These are phyloP conservation scores for Sinocyclocheilus grahami DNA, from an alignment of 2,113 vertebrate species.

Conservation along the genomic window DNA sequence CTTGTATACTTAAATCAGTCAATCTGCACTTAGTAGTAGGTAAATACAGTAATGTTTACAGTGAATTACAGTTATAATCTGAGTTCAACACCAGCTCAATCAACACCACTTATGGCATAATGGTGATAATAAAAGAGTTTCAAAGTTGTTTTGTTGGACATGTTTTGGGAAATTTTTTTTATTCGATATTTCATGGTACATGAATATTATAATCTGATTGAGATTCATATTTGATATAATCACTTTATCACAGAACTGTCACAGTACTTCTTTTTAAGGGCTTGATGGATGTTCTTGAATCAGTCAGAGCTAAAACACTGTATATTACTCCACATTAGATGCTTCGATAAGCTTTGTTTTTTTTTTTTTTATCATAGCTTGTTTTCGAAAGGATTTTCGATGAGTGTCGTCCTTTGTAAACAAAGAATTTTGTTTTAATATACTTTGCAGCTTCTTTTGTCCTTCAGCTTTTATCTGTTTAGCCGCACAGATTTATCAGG, in stretches of 20 bases:
- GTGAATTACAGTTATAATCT: background rate
- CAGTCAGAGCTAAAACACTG: background rate
- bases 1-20: background rate
- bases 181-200: background rate
- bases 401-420: conserved; percentile 64
- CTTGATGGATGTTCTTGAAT: background rate
- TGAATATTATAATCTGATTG: background rate
- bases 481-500: conserved; percentile 63
- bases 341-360: conserved; percentile 41
- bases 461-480: conserved; percentile 70
- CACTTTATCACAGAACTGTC: too few species aligned
- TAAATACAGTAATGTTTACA: background rate
- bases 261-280: background rate
- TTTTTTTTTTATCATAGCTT: conserved; percentile 32
- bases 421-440: conserved; percentile 70
- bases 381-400: conserved; percentile 59
- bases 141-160: background rate
- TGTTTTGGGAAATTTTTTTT: background rate
- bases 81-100: background rate
- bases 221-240: background rate
- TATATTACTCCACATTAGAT: conserved; percentile 21
- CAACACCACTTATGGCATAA: background rate
- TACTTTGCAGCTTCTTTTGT: conserved; percentile 61
- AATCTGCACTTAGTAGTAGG: background rate
- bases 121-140: background rate